Conservation (phyloP, 1,140 invertebrate species). For the Artemia franciscana region DNA sequence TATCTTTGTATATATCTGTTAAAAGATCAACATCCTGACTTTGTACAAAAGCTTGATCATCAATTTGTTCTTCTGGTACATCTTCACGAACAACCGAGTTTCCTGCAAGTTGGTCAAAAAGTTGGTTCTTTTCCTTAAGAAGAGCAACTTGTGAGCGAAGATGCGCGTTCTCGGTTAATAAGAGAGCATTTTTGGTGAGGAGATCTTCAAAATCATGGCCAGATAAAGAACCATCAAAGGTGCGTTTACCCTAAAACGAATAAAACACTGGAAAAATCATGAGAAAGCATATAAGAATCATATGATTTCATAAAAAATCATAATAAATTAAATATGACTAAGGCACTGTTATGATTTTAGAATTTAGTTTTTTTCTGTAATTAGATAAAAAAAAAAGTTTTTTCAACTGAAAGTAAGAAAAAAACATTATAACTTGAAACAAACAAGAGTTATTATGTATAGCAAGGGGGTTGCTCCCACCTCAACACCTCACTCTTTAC, state of each 20-base stretch:
- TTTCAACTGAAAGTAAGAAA: too few relatives aligned
- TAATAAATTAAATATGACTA: too few relatives aligned
- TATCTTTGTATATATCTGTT: not conserved
- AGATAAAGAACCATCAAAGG: not conserved
- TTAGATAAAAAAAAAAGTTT: too few relatives aligned
- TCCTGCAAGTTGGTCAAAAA: not conserved
- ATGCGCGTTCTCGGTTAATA: not conserved
- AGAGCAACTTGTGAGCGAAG: not conserved
- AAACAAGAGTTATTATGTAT: too few relatives aligned
- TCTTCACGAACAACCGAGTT: not conserved
- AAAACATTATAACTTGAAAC: too few relatives aligned
- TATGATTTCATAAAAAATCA: too few relatives aligned
- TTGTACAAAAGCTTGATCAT: not conserved
- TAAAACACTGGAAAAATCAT: too few relatives aligned
- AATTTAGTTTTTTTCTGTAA: too few relatives aligned
- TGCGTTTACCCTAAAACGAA: not conserved
- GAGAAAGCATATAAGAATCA: too few relatives aligned
- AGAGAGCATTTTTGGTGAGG: not conserved
- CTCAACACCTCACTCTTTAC: too few relatives aligned
- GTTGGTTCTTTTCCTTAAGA: not conserved
- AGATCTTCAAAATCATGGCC: not conserved
- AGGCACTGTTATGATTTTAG: too few relatives aligned
- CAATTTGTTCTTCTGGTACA: not conserved
- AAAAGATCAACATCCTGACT: not conserved
- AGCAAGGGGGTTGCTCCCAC: too few relatives aligned